Evolutionary conservation across 2,113 vertebrate genomes (phyloP).

Genomic region (Diadophis punctatus): DNA sequence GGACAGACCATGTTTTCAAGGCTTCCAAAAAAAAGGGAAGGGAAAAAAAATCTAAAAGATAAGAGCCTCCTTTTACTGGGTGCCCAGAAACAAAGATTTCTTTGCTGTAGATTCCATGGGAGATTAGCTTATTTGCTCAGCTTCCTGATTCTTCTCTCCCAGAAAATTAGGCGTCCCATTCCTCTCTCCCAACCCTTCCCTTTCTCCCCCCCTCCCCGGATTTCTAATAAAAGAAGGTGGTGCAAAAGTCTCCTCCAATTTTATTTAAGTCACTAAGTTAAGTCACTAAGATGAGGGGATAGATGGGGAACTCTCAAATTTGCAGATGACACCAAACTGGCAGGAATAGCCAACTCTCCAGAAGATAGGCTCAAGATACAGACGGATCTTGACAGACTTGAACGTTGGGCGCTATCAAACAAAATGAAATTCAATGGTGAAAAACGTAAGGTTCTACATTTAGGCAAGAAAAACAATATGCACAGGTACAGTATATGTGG

Average conservation of each 20-base stretch:
- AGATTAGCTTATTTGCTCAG: neutral
- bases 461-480: too few species aligned
- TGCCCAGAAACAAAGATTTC: neutral
- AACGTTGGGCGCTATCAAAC: too few species aligned
- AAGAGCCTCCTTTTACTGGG: neutral
- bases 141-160: neutral
- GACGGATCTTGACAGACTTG: too few species aligned
- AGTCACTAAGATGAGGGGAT: too few species aligned
- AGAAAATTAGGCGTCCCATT: neutral
- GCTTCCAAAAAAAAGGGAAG: neutral
- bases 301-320: too few species aligned
- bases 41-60: neutral
- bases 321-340: too few species aligned
- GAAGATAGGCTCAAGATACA: too few species aligned
- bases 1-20: neutral
- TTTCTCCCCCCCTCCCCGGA: fast-evolving
- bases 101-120: slow-evolving; percentile 1
- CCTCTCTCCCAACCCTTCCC: too few species aligned
- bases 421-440: too few species aligned
- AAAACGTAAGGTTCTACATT: too few species aligned
- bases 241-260: neutral
- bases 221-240: neutral
- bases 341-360: too few species aligned
- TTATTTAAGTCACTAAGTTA: neutral
- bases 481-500: too few species aligned